Conservation (phyloP, 2,888 invertebrate genomes). For the Agapostemon virescens region DNA sequence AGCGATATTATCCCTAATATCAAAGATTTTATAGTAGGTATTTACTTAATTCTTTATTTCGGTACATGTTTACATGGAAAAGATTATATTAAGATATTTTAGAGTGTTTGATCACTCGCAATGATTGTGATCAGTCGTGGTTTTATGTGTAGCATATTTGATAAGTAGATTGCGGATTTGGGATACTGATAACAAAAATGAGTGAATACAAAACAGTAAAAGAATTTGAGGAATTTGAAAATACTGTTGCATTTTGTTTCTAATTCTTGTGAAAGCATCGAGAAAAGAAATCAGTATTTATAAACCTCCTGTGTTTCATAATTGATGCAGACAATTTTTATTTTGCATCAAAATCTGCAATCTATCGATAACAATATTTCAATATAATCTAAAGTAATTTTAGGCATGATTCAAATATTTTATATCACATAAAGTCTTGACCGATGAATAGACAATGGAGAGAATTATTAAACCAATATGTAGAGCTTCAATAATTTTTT, state of each 20-base stretch:
- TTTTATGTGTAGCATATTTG: neutral
- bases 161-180: neutral
- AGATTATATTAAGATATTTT: neutral
- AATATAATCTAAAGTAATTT: neutral
- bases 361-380: neutral
- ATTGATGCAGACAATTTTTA: neutral
- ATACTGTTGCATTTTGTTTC: too few relatives aligned
- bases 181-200: too few relatives aligned
- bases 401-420: neutral
- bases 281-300: too few relatives aligned
- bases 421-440: neutral
- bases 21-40: conserved; percentile 9
- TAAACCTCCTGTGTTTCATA: neutral
- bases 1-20: conserved; percentile 13
- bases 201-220: too few relatives aligned
- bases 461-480: neutral
- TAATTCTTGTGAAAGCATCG: too few relatives aligned
- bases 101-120: neutral
- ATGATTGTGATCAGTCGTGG: neutral
- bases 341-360: neutral
- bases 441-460: neutral
- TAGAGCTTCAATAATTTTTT: neutral
- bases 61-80: neutral
- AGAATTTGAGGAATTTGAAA: too few relatives aligned
- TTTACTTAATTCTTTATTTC: neutral